A percentile compares a stretch with the other conserved stretches of the same genome.
Evolutionary conservation across 2,888 invertebrate genomes (phyloP).

Genomic region (Gortyna flavago): DNA sequence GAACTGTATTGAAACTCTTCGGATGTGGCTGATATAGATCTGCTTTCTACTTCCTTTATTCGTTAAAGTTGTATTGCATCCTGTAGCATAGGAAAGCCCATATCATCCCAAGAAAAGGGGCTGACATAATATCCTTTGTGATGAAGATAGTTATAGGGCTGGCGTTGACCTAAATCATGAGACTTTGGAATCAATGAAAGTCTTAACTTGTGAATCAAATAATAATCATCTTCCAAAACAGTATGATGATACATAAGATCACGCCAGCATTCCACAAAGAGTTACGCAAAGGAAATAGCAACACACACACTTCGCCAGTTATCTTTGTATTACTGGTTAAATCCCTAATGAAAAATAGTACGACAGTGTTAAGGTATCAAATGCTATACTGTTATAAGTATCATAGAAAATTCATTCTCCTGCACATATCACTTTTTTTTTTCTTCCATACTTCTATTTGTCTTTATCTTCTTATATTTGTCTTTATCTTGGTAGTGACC

Average conservation of each 20-base stretch:
- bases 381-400: too few species aligned
- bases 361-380: too few species aligned
- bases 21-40: conserved; percentile 47
- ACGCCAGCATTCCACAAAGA: not conserved
- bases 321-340: too few species aligned
- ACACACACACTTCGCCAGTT: not conserved
- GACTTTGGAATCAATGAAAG: not conserved
- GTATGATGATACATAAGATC: not conserved
- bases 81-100: conserved; percentile 6
- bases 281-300: not conserved
- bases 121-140: not conserved
- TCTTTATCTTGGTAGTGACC: too few species aligned
- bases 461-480: too few species aligned
- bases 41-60: conserved; percentile 41
- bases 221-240: not conserved
- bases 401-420: too few species aligned
- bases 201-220: not conserved
- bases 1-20: conserved; percentile 21
- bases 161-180: not conserved
- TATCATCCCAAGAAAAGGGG: not conserved
- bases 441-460: too few species aligned
- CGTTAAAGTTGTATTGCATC: conserved; percentile 27
- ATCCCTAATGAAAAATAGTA: too few species aligned
- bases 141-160: not conserved
- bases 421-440: too few species aligned